Percentiles rank a stretch among this genome's conserved stretches.
phyloP scores from a whole-genome alignment of 2,113 vertebrate genomes.

The Prinia subflava region DNA sequence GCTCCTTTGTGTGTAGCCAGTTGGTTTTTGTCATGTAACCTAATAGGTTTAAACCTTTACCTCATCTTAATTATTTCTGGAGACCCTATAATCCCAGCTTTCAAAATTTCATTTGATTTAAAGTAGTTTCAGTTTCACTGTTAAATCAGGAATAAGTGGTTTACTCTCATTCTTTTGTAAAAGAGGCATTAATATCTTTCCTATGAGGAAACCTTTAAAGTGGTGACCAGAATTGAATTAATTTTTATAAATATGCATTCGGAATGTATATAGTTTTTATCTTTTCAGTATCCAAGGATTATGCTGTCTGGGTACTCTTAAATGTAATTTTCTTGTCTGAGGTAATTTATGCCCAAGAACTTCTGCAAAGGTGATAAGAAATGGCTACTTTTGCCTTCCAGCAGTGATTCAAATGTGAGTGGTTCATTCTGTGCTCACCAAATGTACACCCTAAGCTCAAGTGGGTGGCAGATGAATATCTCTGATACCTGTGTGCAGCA shows the following conservation, averaged over 20 bases:
- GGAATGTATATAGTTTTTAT: background rate
- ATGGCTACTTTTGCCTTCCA: background rate
- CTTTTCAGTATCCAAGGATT: background rate
- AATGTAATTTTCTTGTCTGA: slow-evolving; percentile 8
- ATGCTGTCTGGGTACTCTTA: background rate
- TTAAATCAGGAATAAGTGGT: background rate
- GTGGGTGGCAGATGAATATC: rapidly evolving
- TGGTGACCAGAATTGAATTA: background rate
- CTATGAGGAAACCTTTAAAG: background rate
- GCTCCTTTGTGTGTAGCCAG: background rate
- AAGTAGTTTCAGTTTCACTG: background rate
- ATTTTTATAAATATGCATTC: background rate
- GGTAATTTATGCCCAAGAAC: slow-evolving; percentile 13
- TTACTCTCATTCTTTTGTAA: background rate
- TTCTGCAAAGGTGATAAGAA: background rate
- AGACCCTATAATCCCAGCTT: background rate
- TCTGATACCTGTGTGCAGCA: background rate
- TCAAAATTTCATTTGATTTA: background rate
- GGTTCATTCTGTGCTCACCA: background rate
- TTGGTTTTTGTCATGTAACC: background rate
- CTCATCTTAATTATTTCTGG: background rate
- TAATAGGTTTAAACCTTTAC: background rate
- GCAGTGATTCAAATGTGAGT: background rate
- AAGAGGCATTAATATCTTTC: background rate
- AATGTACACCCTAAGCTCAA: background rate